phyloP scores from a whole-genome alignment of 2,113 vertebrate species.

The Dolichotis patagonum region DNA sequence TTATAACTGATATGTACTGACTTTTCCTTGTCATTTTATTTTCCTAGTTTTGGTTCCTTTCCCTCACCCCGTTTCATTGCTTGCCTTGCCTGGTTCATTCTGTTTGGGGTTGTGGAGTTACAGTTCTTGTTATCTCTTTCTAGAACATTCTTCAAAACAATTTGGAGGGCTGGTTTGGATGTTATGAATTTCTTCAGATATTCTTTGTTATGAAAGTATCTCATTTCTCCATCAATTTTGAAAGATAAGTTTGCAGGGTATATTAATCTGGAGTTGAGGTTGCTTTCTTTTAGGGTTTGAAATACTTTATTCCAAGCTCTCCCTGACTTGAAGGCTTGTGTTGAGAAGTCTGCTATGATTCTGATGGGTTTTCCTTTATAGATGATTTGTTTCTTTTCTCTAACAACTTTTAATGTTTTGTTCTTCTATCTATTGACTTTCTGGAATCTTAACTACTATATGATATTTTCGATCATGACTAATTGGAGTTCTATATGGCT shows the following conservation, averaged over 20 bases:
- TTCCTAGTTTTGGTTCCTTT: neutral
- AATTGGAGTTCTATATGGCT: neutral
- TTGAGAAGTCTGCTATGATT: neutral
- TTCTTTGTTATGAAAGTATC: neutral
- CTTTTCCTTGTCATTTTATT: neutral
- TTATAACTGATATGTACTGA: neutral
- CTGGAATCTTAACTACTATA: neutral
- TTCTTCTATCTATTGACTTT: neutral
- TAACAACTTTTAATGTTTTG: neutral
- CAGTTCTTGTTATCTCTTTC: neutral
- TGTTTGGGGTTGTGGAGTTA: neutral
- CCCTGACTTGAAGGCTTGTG: neutral
- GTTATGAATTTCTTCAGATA: neutral
- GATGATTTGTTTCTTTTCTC: neutral
- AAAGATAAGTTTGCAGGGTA: neutral
- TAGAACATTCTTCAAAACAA: neutral
- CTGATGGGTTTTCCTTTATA: neutral
- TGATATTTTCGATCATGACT: neutral
- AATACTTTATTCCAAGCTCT: neutral
- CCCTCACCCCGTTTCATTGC: neutral
- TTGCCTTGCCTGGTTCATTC: neutral
- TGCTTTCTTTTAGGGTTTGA: neutral
- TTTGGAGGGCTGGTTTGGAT: neutral
- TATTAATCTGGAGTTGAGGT: neutral
- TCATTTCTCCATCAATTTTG: neutral